Evolutionary conservation across 2,113 vertebrate genomes (phyloP), one percentile per base, ranked within the genome.

Genomic region (Rhinoderma darwinii): DNA sequence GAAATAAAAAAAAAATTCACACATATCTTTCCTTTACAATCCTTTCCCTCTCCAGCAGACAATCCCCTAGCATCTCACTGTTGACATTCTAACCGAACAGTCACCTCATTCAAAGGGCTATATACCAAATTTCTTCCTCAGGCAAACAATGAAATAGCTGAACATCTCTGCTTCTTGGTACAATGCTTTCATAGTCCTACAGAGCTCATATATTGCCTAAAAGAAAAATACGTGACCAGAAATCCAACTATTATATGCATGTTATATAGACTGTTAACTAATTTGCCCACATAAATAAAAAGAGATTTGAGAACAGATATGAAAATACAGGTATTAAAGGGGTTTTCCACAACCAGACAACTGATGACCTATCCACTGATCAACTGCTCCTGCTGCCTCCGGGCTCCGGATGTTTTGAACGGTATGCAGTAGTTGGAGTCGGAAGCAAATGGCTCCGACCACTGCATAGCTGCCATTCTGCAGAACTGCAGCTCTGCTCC

Each of bases 31-130:
- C 35, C 63, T 68, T 68, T 35, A 32, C 15, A 32, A 35, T 32
- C 15, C 15, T 35, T 68, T 68, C 35, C 35, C 5, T 8, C 63
- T 68, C 63, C 63, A 68, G 63, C 30, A 68, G 63, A 18, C 63
- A 68, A 68, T 68, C 63, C 63, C 63, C 61, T 63, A 68, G 63
- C 63, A 68, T 68, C 63, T 68, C 0, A 18, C 63, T 68, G 63
- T 68, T 35, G 30, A 17, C 63, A 68, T 35, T 68, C 63, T 35
- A 17, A 68, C 61, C 4, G n/a, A 66, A 32, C 27, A 35, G 63
- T 14, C 30, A 5, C 27, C 61, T 66, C 27, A 15, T 66, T 30
- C 27, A 66, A 66, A 61, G 63, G 30, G 14, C 63, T 35, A 32
- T 18, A 35, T 68, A 68, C 63, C 63, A 68, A 68, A 35, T 68